Conservation (phyloP, 2,888 invertebrate species). For the Apamea anceps region DNA sequence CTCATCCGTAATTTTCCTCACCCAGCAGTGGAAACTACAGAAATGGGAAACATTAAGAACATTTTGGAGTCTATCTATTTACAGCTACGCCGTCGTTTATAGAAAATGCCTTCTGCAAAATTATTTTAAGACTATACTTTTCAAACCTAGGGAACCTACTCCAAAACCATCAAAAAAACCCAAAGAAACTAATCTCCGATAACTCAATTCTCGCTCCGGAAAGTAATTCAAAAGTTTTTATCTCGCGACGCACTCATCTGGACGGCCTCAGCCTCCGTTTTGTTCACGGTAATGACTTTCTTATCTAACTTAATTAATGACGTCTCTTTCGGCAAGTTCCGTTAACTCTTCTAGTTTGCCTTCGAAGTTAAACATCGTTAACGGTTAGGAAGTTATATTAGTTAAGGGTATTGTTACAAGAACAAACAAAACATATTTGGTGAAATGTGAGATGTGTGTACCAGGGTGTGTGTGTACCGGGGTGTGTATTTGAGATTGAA, state of each 20-base stretch:
- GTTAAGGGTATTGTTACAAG: not conserved
- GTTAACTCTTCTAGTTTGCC: constrained; percentile 46
- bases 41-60: not conserved
- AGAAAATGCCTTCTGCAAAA: not conserved
- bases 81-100: not conserved
- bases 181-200: constrained; percentile 39
- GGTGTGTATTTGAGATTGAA: not conserved
- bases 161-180: constrained; percentile 18
- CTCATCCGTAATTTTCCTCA: not conserved
- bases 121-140: not conserved
- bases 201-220: constrained; percentile 39
- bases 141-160: not conserved
- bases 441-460: not conserved
- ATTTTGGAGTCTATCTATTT: not conserved
- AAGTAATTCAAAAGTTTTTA: constrained; percentile 64
- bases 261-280: constrained; percentile 31
- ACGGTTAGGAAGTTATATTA: constrained; percentile 23
- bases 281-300: constrained; percentile 63
- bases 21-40: not conserved
- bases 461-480: too few species aligned
- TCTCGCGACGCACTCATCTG: constrained; percentile 61
- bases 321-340: constrained; percentile 36
- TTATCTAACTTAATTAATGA: constrained; percentile 65
- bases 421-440: not conserved
- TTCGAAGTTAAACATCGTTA: constrained; percentile 27